These are phyloP conservation scores for Leptopterna dolabrata DNA, from an alignment of 2,888 invertebrate species.

Conservation along the genomic window DNA sequence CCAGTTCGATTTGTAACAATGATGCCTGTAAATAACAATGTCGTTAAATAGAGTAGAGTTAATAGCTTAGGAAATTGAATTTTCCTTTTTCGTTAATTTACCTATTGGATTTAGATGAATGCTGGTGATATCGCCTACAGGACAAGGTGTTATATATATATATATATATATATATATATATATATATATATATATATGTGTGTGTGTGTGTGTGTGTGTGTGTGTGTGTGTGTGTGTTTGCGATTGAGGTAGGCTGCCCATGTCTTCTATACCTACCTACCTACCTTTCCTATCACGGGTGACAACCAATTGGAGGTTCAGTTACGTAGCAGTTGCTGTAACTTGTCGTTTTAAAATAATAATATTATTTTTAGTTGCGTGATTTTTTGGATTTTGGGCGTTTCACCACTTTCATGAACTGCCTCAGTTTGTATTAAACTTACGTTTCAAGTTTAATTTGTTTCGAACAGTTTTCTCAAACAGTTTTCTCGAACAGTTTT, in stretches of 20 bases:
- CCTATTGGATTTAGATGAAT: not conserved
- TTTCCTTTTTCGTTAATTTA: not conserved
- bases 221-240: not conserved
- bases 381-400: not conserved
- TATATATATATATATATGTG: not conserved
- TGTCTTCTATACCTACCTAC: no score
- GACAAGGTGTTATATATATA: not conserved
- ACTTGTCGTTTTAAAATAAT: not conserved
- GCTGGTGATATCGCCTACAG: not conserved
- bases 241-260: not conserved
- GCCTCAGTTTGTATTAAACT: not conserved
- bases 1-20: not conserved
- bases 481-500: no score
- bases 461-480: no score
- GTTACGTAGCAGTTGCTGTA: not conserved
- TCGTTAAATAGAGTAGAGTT: not conserved
- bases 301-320: not conserved
- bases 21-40: not conserved
- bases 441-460: not conserved
- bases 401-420: not conserved
- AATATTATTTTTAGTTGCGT: not conserved
- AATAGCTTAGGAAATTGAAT: not conserved
- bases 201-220: not conserved
- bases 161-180: not conserved
- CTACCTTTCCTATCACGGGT: not conserved